These are phyloP conservation scores for Caranx melampygus DNA, from an alignment of 2,113 vertebrate genomes.

Conservation along the genomic window DNA sequence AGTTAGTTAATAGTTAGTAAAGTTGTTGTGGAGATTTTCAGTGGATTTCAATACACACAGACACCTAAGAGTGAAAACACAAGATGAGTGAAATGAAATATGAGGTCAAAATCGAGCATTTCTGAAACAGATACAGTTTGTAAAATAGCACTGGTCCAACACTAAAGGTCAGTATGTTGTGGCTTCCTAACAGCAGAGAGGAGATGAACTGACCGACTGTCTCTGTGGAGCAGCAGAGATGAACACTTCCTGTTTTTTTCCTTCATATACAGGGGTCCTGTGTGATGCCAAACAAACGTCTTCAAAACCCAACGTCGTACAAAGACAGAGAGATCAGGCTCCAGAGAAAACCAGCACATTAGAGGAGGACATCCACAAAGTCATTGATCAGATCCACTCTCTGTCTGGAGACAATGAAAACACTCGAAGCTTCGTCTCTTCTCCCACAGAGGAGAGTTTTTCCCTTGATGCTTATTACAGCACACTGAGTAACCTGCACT, in stretches of 20 bases:
- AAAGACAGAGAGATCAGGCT: conserved; percentile 18
- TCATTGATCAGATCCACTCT: conserved; percentile 71
- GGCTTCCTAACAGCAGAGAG: no score
- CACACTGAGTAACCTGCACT: conserved; percentile 58
- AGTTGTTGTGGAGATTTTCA: no score
- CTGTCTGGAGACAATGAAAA: conserved; percentile 42
- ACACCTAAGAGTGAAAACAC: no score
- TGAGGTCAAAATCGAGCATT: no score
- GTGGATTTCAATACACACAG: no score
- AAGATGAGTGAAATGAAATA: no score
- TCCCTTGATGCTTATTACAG: conserved; percentile 56
- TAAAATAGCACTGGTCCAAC: no score
- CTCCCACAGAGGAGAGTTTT: conserved; percentile 6
- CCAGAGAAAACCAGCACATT: conserved; percentile 27
- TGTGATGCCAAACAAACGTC: conserved; percentile 29
- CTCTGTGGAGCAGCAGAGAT: neutral
- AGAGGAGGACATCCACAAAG: conserved; percentile 60
- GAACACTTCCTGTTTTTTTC: neutral
- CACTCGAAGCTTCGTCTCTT: neutral
- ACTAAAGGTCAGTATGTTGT: no score
- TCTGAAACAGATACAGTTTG: no score
- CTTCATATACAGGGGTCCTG: conserved; percentile 57
- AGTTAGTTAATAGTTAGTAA: no score
- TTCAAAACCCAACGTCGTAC: conserved; percentile 48
- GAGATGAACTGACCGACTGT: no score